These are phyloP conservation scores for Cephus sareptanus DNA, from an alignment of 2,888 invertebrate genomes.

Conservation along the genomic window DNA sequence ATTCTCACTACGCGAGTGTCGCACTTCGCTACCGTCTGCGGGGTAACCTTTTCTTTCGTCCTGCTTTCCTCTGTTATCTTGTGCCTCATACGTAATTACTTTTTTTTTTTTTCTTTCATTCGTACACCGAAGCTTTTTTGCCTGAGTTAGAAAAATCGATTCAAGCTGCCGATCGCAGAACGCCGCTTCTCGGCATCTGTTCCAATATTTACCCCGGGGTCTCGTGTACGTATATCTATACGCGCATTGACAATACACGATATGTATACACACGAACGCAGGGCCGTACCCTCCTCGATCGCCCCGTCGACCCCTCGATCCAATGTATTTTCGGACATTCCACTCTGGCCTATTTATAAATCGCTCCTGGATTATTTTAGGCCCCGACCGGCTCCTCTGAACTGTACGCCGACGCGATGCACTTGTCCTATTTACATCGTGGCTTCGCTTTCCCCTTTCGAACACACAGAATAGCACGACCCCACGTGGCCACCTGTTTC, in stretches of 20 bases:
- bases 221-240: background rate
- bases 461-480: background rate
- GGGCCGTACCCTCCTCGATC: background rate
- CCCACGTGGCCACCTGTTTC: background rate
- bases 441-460: background rate
- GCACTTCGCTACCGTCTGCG: background rate
- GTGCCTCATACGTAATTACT: background rate
- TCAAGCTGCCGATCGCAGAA: background rate
- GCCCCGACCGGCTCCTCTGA: background rate
- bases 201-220: background rate
- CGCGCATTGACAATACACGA: background rate
- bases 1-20: background rate
- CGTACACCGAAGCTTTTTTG: background rate
- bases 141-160: background rate
- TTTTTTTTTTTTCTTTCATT: background rate
- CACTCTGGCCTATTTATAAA: background rate
- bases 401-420: background rate
- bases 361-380: background rate
- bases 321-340: background rate
- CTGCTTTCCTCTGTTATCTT: background rate
- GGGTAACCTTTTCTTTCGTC: background rate
- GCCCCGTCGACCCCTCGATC: background rate
- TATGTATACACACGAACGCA: background rate
- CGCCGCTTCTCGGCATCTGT: background rate
- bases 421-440: background rate